Conservation (phyloP, 2,113 vertebrate genomes). For the Eptesicus fuscus region DNA sequence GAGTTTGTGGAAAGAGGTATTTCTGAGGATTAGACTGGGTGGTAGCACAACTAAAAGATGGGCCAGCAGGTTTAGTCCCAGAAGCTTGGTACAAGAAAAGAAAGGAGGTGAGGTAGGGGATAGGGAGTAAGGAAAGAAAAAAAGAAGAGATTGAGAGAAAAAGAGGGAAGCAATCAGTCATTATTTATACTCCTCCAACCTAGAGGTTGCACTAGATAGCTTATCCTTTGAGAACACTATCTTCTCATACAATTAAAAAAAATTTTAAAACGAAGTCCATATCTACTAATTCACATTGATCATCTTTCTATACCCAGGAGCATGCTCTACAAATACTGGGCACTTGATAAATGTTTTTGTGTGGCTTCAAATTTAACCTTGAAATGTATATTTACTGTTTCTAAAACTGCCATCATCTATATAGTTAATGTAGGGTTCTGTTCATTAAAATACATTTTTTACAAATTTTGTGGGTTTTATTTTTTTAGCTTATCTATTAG, state of each 20-base stretch:
- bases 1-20: neutral
- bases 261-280: neutral
- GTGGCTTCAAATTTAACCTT: neutral
- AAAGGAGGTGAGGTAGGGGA: too few relatives aligned
- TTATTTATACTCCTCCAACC: neutral
- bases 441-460: conserved; percentile 14
- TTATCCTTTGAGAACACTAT: neutral
- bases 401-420: neutral
- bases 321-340: neutral
- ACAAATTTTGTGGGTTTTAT: conserved; percentile 1
- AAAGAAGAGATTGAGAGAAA: neutral
- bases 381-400: neutral
- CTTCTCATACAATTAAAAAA: neutral
- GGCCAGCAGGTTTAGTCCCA: neutral
- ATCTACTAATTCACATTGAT: neutral
- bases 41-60: neutral
- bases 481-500: neutral
- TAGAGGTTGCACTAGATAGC: neutral
- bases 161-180: neutral
- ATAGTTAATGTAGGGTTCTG: neutral
- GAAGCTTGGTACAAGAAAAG: neutral
- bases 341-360: neutral
- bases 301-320: neutral
- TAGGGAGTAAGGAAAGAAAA: neutral
- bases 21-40: neutral